Base-by-base conservation (phyloP, 2,888 invertebrate species). In the Zaprionus lineosus region DNA sequence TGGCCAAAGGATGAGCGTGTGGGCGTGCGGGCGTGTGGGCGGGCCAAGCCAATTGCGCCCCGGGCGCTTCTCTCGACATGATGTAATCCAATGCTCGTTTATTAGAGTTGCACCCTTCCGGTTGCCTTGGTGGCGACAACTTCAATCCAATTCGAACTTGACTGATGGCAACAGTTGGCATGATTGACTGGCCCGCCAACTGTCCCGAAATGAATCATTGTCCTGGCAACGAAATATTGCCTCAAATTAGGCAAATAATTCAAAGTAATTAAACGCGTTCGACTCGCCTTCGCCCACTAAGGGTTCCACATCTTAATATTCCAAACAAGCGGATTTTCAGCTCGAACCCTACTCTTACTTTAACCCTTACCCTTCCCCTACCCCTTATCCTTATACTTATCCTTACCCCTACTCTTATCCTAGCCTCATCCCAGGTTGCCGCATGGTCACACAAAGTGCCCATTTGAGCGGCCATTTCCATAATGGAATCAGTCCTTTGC, bases 221-320 rank as follows among this genome's bases (percentile, higher is more conserved):
- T 70, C 83, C 57, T 79, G 77, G 69, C 73, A 79, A 86, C 74
- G 69, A 47, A 52, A 73, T 69, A 83, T 75, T 75, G 71, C 71
- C 39, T 46, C 70, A 86, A 87, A 86, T 87, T 84, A 78, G 76
- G 53, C 74, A 74, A 77, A 86, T 88, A 86, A 86, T 76, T 87
- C 73, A 74, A 68, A 73, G 72, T 86, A 86, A 88, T 87, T 87
- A 79, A 78, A 58, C 44, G 60, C 63, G 31, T 50, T 48, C 28
- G 46, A 33, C 56, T 57, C 33, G 46, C 58, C 65, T 64, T 62
- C 60, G 55, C 48, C 53, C 40, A 21, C 51, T 44, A 63, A 51
- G 39, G 59, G 46, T 31, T 55, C 50, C 40, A 51, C 56, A 59
- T 59, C 71, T 74, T 70, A 50, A 70, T 52, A 73, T 57, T 76